Evolutionary conservation across 2,797 vertebrate genomes (phyloP).

Genomic region (Dallia pectoralis): DNA sequence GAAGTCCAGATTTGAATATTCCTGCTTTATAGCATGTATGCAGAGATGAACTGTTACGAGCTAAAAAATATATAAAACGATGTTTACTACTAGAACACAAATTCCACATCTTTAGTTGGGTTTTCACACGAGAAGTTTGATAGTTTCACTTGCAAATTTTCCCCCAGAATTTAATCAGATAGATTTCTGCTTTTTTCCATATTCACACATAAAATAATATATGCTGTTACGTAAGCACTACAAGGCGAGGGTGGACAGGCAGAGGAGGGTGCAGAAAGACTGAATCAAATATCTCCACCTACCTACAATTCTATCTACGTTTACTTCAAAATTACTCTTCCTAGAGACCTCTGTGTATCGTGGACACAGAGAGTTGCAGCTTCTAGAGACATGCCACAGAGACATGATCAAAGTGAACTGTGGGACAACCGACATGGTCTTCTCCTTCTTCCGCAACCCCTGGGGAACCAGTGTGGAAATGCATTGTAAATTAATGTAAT

Average conservation of each 20-base stretch:
- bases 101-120: too few relatives aligned
- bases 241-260: conserved; percentile 3
- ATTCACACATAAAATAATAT: background rate
- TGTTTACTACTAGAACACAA: too few relatives aligned
- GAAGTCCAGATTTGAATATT: too few relatives aligned
- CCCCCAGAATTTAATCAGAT: background rate
- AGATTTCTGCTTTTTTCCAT: background rate
- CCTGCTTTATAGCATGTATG: too few relatives aligned
- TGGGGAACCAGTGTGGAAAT: background rate
- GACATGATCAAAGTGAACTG: background rate
- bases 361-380: background rate
- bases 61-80: too few relatives aligned
- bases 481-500: background rate
- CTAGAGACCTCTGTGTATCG: background rate
- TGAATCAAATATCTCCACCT: conserved; percentile 4
- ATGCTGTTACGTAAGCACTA: conserved; percentile 7
- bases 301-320: background rate
- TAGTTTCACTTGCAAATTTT: too few relatives aligned
- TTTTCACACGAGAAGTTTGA: too few relatives aligned
- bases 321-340: background rate
- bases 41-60: too few relatives aligned
- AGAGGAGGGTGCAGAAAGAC: background rate
- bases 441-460: background rate
- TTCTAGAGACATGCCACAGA: background rate
- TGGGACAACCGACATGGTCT: background rate